Evolutionary conservation across 1,140 invertebrate genomes (phyloP).

Genomic region (Leptinotarsa defecta): DNA sequence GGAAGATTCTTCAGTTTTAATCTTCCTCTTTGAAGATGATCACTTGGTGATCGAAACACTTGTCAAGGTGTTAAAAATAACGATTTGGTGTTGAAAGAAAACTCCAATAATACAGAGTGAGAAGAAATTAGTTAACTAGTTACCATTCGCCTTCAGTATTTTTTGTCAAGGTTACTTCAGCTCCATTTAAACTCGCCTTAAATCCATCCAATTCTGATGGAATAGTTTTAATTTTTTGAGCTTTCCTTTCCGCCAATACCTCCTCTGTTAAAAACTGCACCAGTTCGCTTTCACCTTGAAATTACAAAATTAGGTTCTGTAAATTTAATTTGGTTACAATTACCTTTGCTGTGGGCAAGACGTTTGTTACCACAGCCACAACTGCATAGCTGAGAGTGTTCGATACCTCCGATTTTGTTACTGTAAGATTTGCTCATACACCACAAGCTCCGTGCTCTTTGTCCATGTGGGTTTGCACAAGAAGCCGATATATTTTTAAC

Average conservation of each 20-base stretch:
- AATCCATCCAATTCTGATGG: constrained; percentile 81
- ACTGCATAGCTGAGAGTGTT: constrained; percentile 61
- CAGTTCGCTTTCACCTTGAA: constrained; percentile 80
- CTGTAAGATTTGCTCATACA: constrained; percentile 63
- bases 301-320: constrained; percentile 17
- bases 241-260: constrained; percentile 84
- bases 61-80: no score
- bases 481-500: constrained; percentile 55
- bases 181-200: constrained; percentile 72
- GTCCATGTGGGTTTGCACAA: constrained; percentile 61
- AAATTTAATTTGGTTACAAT: constrained; percentile 26
- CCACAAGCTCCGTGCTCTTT: constrained; percentile 70
- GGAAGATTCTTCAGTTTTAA: no score
- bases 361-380: constrained; percentile 64
- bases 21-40: no score
- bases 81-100: no score
- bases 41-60: no score
- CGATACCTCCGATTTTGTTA: constrained; percentile 50
- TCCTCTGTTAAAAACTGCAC: constrained; percentile 87
- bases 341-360: constrained; percentile 73
- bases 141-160: constrained; percentile 77
- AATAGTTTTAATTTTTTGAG: constrained; percentile 74
- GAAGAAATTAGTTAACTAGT: no score
- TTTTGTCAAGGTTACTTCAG: constrained; percentile 79
- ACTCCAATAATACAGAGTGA: no score